Evolutionary conservation across 2,888 invertebrate genomes (phyloP).

Genomic region (Chaetogeoica ovagalla): DNA sequence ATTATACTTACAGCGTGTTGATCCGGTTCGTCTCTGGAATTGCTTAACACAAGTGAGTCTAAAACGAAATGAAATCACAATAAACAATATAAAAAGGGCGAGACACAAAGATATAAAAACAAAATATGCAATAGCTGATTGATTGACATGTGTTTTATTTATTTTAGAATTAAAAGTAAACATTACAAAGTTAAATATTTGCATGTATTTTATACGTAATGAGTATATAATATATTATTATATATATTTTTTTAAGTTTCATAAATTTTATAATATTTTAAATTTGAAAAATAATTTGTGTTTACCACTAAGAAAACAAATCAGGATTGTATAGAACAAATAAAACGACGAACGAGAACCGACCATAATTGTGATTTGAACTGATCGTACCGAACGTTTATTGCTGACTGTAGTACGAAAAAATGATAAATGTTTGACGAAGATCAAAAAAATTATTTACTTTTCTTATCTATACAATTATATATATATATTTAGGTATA

Average conservation of each 20-base stretch:
- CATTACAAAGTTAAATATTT: too few species aligned
- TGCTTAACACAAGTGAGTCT: constrained; percentile 11
- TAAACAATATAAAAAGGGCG: background rate
- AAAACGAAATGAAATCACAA: constrained; percentile 24
- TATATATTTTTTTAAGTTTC: too few species aligned
- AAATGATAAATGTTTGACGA: constrained; percentile 45
- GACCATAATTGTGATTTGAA: constrained; percentile 25
- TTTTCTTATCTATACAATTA: constrained; percentile 47
- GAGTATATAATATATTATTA: too few species aligned
- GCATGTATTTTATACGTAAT: too few species aligned
- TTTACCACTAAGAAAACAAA: constrained; percentile 12
- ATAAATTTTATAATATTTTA: too few species aligned
- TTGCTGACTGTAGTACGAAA: constrained; percentile 46
- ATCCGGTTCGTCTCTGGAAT: background rate
- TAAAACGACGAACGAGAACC: constrained; percentile 9
- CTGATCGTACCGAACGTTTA: constrained; percentile 40
- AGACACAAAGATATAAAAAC: background rate
- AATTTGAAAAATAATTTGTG: background rate
- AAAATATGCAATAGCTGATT: background rate
- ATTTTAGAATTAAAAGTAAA: too few species aligned
- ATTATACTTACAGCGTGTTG: background rate
- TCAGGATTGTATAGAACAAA: constrained; percentile 13
- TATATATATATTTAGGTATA: background rate
- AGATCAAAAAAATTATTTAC: constrained; percentile 52
- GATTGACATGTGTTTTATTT: background rate